Evolutionary conservation across 92 coral and sea anemone genomes (phyloP), one percentile per base, ranked within the genome.

Genomic region (Siderastrea radians): DNA sequence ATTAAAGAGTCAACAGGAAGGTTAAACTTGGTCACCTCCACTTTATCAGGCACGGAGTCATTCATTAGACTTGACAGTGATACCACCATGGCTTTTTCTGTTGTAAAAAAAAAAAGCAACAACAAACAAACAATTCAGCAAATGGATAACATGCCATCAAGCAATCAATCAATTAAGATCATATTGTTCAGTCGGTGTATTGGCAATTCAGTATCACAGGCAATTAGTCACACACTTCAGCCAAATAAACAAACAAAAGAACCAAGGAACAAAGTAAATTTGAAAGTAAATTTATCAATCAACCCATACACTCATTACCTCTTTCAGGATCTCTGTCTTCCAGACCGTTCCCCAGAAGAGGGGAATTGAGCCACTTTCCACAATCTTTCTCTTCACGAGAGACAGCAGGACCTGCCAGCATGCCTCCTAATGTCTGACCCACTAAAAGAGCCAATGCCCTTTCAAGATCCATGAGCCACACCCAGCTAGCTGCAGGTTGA

Each of bases 401-500:
- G 72, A 93, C 86, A 3, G 77, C 83, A 4, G 94, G 96, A n/a
- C 98, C 98, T 43, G 86, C 87, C 55, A 95, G 78, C 98, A 95
- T 87, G 85, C 94, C 83, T 16, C 98, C 96, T 10, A 95, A 83
- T 26, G 89, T 84, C 76, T 92, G 98, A 51, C 98, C 98, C 17
- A 93, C 93, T 49, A 95, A 77, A 68, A 95, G 85, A 53, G 96
- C 96, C 69, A 95, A 78, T 11, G 98, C 88, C 64, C 98, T 81
- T 80, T 95, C 94, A 6, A 93, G 91, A 70, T 95, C 98, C 10
- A 95, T 91, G 55, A 95, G 44, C 98, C 98, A 95, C 54, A 94
- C 98, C 98, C 98, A 95, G 61, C 94, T 74, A 78, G 91, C 90
- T n/a, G 94, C 96, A n/a, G 96, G 96, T 81, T 93, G 94, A 38